Evolutionary conservation across 2,797 vertebrate genomes (phyloP), one percentile per base, ranked within the genome.

Genomic region (Tapirus indicus): DNA sequence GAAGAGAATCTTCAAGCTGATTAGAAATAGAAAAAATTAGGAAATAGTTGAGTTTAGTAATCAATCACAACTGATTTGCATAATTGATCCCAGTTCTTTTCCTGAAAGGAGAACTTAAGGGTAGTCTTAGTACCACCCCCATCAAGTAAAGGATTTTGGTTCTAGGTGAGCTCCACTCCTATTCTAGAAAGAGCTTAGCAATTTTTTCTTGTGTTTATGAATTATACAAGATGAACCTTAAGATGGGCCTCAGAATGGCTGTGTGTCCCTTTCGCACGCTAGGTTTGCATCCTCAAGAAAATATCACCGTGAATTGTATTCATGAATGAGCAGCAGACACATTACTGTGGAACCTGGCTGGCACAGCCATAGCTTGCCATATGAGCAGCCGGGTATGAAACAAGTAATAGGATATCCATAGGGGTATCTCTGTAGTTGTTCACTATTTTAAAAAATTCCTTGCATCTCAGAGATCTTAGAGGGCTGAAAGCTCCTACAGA

Each of bases 181-280:
- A 27, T 77, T 54, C 49, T 60, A 38, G 5, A 38, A 82, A 88
- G 52, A 88, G 13, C 3, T 74, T 41, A 90, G 68, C 23, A 44
- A 52, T 41, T 74, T 68, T 90, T 44, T n/a, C 8, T 88, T 88
- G 29, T 91, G 27, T 88, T 54, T 93, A 44, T 64, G 71, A 95
- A 80, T 84, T 88, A 64, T 9, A 38, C 32, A 92, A 85, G 29
- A 58, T 56, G 5, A 60, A 80, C 32, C 69, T 92, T 47, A 91
- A 25, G 44, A 72, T n/a, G 18, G 44, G 56, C n/a, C 83, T 88
- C 41, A 64, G n/a, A 66, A 62, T 91, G 35, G 25, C 25, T 93
- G 38, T 62, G 32, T 83, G 82, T 79, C 41, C 89, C 38, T 79
- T 74, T 54, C 83, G 74, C 32, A 84, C 49, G 72, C 9, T 27